phyloP scores from a whole-genome alignment of 2,113 vertebrate species.

The Mobula birostris region DNA sequence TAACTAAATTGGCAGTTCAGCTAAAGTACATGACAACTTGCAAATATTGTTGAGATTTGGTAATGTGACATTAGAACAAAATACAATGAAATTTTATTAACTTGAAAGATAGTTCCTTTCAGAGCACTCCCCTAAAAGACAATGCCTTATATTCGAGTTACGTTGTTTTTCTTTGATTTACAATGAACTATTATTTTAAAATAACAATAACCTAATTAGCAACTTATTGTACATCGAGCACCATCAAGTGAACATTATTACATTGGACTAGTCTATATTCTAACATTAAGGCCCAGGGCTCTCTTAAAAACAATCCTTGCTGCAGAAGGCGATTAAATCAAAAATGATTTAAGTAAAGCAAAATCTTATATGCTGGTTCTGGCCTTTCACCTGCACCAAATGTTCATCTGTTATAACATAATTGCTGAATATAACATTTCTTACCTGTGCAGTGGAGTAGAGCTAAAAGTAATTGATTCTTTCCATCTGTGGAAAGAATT shows the following conservation, averaged over 20 bases:
- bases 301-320: too few relatives aligned
- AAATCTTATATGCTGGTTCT: too few relatives aligned
- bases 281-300: not conserved
- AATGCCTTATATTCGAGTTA: not conserved
- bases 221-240: not conserved
- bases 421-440: constrained; percentile 3
- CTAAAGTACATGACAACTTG: not conserved
- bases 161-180: not conserved
- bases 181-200: not conserved
- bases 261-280: not conserved
- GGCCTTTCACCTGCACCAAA: not conserved
- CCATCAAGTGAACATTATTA: not conserved
- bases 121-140: too few relatives aligned
- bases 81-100: not conserved
- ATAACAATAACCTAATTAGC: not conserved
- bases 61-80: not conserved
- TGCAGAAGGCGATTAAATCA: too few relatives aligned
- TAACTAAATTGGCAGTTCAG: not conserved
- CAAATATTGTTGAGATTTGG: not conserved
- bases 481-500: constrained; percentile 68
- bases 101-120: not conserved
- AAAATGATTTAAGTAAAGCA: not conserved
- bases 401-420: not conserved
- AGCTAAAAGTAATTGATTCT: constrained; percentile 91
- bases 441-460: constrained; percentile 95